Evolutionary conservation across 2,113 vertebrate species (phyloP).

Genomic region (Carlito syrichta): DNA sequence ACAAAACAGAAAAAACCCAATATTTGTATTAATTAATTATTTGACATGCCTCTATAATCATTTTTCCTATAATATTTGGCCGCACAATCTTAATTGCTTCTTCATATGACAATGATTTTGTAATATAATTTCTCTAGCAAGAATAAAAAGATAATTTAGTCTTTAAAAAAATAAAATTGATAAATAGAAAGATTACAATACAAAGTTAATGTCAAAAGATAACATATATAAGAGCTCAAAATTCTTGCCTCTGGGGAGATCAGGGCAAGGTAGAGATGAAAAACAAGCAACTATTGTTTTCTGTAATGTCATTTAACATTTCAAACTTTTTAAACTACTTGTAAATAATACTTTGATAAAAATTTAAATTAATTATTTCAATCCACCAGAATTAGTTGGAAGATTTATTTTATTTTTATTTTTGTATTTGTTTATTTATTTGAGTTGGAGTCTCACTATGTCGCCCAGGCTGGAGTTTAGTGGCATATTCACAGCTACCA

Average conservation of each 20-base stretch:
- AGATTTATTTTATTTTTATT: too few relatives aligned
- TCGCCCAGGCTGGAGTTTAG: too few relatives aligned
- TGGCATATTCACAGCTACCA: too few relatives aligned
- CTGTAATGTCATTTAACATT: neutral
- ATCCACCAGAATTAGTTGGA: neutral
- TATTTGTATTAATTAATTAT: constrained; percentile 39
- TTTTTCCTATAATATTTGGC: neutral
- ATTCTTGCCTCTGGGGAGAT: neutral
- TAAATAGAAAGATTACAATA: neutral
- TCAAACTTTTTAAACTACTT: neutral
- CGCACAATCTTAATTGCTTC: neutral
- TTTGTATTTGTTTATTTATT: too few relatives aligned
- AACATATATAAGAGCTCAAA: neutral
- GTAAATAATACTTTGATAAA: neutral
- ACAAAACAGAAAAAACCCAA: constrained; percentile 19
- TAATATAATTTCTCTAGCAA: constrained; percentile 43
- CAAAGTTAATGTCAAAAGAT: neutral
- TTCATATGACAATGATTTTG: neutral
- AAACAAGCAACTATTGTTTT: neutral
- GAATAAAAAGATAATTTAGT: neutral
- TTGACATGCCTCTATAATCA: neutral
- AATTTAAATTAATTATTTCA: constrained; percentile 16
- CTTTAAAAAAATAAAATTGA: neutral
- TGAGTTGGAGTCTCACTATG: too few relatives aligned
- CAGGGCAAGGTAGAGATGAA: neutral